Evolutionary conservation across 2,113 vertebrate species (phyloP), one percentile per base, ranked within the genome.

Genomic region (Amia ocellicauda): DNA sequence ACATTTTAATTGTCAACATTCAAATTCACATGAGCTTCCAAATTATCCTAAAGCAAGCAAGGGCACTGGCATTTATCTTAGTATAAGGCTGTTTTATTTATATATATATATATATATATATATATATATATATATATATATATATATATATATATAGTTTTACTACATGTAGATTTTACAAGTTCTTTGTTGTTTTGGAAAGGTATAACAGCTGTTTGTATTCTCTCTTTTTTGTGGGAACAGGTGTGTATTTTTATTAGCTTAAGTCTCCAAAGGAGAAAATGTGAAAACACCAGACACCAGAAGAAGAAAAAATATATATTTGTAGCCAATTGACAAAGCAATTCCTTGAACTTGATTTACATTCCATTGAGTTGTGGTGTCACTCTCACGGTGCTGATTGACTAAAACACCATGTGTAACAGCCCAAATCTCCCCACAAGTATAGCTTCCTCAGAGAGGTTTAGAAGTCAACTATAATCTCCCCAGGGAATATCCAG

Each of bases 261-360:
- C 64, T 72, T 71, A 62, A 69, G 9, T 64, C 66, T 81, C 69
- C 2, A 69, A 63, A 54, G n/a, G 69, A 70, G 69, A 73, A 79
- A 74, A 82, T 73, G 79, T 79, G 85, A 85, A 85, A 79, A 80
- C 68, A 65, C 79, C 77, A 74, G 72, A 73, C 77, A 72, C 72
- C 78, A 77, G 69, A 75, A 80, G 78, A 83, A 75, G 71, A 43
- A 66, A 72, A 66, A 64, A 62, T 70, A 74, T 65, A 65, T 36
- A 36, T 36, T 11, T 36, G 31, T 36, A 36, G 31, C 5, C 31
- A 42, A 20, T 26, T 42, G 45, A 63, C 66, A 66, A 79, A 64
- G 60, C 77, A 75, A 84, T 79, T 66, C 67, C 63, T n/a, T 52
- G 56, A 22, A 58, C 45, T 65, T 43, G 36, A 29, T 40, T 74